Percentiles rank a stretch among this genome's conserved stretches.
Conservation (phyloP, 2,888 invertebrate genomes). For the Phanerotoma sp. region DNA sequence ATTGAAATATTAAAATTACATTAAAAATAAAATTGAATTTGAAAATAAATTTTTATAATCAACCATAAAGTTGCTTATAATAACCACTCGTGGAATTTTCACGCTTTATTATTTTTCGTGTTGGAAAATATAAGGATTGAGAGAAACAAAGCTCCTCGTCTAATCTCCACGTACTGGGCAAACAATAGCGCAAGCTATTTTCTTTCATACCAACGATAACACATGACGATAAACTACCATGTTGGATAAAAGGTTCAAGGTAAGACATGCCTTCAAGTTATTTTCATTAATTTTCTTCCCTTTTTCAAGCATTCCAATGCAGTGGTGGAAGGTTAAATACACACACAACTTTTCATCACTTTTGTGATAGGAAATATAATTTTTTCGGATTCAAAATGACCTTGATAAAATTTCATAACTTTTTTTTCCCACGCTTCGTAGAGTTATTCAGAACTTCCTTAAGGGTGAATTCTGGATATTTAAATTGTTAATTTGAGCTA, state of each 20-base stretch:
- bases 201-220: conserved; percentile 3
- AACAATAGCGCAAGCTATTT: neutral
- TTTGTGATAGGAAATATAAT: too few species aligned
- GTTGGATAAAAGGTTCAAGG: neutral
- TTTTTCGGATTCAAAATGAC: too few species aligned
- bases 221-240: conserved; percentile 12
- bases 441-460: too few species aligned
- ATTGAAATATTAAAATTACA: too few species aligned
- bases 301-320: neutral
- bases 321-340: neutral
- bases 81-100: too few species aligned
- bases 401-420: too few species aligned
- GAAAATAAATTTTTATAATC: too few species aligned
- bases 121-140: neutral
- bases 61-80: neutral
- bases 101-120: neutral
- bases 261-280: conserved; percentile 1
- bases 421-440: too few species aligned
- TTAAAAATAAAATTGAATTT: too few species aligned
- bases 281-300: neutral
- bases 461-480: too few species aligned
- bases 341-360: neutral
- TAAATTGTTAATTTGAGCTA: too few species aligned
- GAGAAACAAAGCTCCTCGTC: neutral
- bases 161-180: conserved; percentile 1